These are phyloP conservation scores for Pogonomyrmex barbatus DNA, from an alignment of 1,140 invertebrate genomes.

Conservation along the genomic window DNA sequence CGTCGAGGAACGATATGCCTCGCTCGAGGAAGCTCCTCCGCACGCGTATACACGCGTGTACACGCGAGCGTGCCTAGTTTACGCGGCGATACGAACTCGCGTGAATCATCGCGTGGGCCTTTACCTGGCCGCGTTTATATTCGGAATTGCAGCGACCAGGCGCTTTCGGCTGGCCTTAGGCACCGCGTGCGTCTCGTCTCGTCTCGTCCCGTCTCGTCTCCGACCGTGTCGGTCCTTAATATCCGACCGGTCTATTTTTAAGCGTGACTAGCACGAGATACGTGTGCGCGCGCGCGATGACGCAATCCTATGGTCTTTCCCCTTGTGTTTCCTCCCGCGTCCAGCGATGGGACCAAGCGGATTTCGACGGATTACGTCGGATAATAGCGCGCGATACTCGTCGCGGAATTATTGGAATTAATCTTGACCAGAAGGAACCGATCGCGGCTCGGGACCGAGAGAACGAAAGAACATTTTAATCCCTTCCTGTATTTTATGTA, in stretches of 20 bases:
- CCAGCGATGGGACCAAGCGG: not conserved
- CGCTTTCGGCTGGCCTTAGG: not conserved
- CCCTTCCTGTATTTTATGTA: too few relatives aligned
- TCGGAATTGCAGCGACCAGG: constrained; percentile 24
- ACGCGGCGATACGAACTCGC: not conserved
- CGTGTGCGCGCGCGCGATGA: constrained; percentile 81
- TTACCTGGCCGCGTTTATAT: constrained; percentile 45
- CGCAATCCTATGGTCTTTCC: constrained; percentile 83
- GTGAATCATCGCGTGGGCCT: constrained; percentile 50
- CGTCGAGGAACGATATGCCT: constrained; percentile 51
- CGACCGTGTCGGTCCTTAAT: constrained; percentile 78
- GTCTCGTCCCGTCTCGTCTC: constrained; percentile 12
- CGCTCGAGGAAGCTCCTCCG: constrained; percentile 60
- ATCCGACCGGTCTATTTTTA: constrained; percentile 84
- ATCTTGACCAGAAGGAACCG: too few relatives aligned
- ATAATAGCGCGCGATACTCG: too few relatives aligned
- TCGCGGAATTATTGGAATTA: too few relatives aligned
- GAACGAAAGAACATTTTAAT: too few relatives aligned
- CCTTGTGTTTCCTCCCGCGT: constrained; percentile 69
- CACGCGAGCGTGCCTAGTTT: constrained; percentile 19
- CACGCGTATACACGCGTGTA: not conserved
- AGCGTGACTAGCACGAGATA: constrained; percentile 81
- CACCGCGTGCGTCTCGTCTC: not conserved
- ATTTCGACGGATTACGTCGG: not conserved
- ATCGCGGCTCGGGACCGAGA: too few relatives aligned